phyloP scores from a whole-genome alignment of 2,797 vertebrate genomes.

The Acanthurus lineatus region DNA sequence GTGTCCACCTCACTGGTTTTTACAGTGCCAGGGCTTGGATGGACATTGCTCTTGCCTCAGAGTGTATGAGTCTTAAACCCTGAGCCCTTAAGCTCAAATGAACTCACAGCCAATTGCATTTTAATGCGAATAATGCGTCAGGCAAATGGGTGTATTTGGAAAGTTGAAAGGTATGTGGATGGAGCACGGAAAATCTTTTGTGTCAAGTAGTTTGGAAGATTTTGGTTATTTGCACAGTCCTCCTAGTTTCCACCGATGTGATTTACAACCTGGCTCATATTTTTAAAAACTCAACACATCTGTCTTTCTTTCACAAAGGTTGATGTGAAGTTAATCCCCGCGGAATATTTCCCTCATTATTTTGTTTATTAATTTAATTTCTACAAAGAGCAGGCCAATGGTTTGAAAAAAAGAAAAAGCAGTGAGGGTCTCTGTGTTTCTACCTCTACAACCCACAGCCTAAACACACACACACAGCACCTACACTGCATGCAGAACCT shows the following conservation, averaged over 20 bases:
- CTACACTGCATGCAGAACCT: constrained; percentile 30
- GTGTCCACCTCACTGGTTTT: neutral
- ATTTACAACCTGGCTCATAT: constrained; percentile 61
- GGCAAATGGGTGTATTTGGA: constrained; percentile 46
- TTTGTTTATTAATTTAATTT: constrained; percentile 61
- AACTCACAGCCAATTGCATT: constrained; percentile 17
- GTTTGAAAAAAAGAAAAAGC: constrained; percentile 25
- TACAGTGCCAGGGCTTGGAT: neutral
- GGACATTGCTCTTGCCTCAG: neutral
- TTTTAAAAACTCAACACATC: constrained; percentile 52
- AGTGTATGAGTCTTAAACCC: neutral
- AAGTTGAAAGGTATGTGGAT: constrained; percentile 38
- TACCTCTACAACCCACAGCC: constrained; percentile 20
- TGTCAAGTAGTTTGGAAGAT: constrained; percentile 41
- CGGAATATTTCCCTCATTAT: constrained; percentile 52
- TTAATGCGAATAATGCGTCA: constrained; percentile 47
- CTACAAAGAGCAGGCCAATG: constrained; percentile 16
- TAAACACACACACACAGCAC: constrained; percentile 25
- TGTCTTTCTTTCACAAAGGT: constrained; percentile 35
- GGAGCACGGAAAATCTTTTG: constrained; percentile 52
- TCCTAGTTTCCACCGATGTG: constrained; percentile 63
- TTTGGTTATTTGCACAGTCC: constrained; percentile 55
- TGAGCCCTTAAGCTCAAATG: neutral
- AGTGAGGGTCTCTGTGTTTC: constrained; percentile 29
- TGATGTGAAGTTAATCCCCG: constrained; percentile 31